phyloP scores from a whole-genome alignment of 2,888 invertebrate genomes.

The Cremastobaeus sp. region DNA sequence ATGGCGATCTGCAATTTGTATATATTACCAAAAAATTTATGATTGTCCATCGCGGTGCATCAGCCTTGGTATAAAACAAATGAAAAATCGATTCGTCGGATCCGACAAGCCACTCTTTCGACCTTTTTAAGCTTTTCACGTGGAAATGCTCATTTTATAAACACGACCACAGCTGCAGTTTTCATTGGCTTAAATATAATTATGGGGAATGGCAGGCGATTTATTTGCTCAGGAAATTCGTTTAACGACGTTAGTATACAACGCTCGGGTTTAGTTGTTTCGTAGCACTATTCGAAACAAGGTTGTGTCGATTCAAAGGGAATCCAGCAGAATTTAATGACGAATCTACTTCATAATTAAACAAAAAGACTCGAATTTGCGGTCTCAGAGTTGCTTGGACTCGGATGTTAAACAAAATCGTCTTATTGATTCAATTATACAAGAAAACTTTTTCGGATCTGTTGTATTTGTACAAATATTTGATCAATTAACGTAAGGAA shows the following conservation, averaged over 20 bases:
- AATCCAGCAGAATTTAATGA: constrained; percentile 37
- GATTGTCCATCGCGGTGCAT: constrained; percentile 61
- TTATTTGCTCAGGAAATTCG: constrained; percentile 35
- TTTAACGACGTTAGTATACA: constrained; percentile 31
- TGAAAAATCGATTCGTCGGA: constrained; percentile 50
- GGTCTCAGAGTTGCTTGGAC: constrained; percentile 5
- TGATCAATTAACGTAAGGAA: too few relatives aligned
- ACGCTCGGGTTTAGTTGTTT: constrained; percentile 18
- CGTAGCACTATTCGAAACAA: constrained; percentile 22
- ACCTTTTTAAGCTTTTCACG: constrained; percentile 15
- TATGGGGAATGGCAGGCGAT: constrained; percentile 17
- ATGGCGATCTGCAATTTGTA: constrained; percentile 71
- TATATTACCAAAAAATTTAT: constrained; percentile 71
- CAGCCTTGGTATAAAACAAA: constrained; percentile 44
- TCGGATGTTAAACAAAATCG: constrained; percentile 5
- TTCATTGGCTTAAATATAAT: constrained; percentile 42
- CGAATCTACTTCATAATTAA: constrained; percentile 37
- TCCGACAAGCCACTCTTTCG: constrained; percentile 15
- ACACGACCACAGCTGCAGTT: neutral
- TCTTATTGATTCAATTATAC: too few relatives aligned
- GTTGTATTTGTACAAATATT: too few relatives aligned
- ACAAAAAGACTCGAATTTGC: constrained; percentile 10
- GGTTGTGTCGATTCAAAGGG: constrained; percentile 33
- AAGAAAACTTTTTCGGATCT: too few relatives aligned
- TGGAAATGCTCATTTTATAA: constrained; percentile 13